A percentile compares a stretch with the other conserved stretches of the same genome.
phyloP scores from a whole-genome alignment of 1,140 invertebrate species.

The Antheraea mylitta region DNA sequence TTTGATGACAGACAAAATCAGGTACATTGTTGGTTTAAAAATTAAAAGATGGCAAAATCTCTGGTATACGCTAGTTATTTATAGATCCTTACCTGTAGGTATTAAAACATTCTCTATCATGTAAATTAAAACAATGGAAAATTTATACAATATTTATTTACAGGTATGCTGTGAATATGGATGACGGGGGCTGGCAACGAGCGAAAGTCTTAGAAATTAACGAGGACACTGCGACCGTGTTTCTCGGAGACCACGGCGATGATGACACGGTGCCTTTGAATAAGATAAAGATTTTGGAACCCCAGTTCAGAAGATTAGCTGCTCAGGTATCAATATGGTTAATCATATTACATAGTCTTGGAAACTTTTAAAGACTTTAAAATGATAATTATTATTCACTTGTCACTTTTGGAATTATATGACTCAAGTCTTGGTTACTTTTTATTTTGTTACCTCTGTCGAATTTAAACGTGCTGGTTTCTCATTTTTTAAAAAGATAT shows the following conservation, averaged over 20 bases:
- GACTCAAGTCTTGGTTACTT: too few relatives aligned
- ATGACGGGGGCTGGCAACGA: constrained; percentile 80
- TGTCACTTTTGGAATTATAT: too few relatives aligned
- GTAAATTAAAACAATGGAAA: neutral
- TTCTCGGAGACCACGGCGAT: constrained; percentile 83
- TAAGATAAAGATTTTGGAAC: constrained; percentile 77
- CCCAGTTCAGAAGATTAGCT: constrained; percentile 79
- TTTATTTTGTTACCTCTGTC: too few relatives aligned
- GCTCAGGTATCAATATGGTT: constrained; percentile 80
- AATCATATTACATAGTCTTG: neutral
- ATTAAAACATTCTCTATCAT: too few relatives aligned
- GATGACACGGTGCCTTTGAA: constrained; percentile 71
- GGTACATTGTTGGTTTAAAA: too few relatives aligned
- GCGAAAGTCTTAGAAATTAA: constrained; percentile 78
- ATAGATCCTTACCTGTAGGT: too few relatives aligned
- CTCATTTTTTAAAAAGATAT: too few relatives aligned
- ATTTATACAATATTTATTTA: neutral
- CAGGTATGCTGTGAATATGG: constrained; percentile 81
- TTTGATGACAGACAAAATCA: too few relatives aligned
- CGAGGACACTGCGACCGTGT: constrained; percentile 74
- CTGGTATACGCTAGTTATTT: too few relatives aligned
- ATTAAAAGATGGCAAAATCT: too few relatives aligned
- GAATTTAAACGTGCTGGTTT: neutral
- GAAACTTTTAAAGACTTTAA: too few relatives aligned
- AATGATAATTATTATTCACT: too few relatives aligned